Conservation (phyloP, 2,888 invertebrate species). For the Miltochrista miniata region DNA sequence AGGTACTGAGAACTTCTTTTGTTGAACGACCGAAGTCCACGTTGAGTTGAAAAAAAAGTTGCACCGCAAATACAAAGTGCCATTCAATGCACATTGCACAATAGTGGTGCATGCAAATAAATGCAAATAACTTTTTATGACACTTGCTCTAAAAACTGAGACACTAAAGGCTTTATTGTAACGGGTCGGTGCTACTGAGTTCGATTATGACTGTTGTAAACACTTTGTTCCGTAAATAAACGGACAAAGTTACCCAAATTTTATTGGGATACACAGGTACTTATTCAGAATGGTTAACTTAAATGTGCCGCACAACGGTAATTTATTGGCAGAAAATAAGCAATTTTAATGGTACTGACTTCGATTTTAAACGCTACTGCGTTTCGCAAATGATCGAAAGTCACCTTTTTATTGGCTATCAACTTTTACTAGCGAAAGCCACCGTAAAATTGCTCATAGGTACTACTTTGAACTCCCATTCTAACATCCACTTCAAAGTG, state of each 20-base stretch:
- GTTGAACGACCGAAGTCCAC: conserved; percentile 38
- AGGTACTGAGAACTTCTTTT: conserved; percentile 70
- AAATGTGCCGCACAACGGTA: too few relatives aligned
- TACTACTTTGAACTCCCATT: too few relatives aligned
- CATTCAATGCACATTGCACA: conserved; percentile 50
- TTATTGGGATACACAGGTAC: neutral
- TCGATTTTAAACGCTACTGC: too few relatives aligned
- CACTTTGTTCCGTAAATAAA: conserved; percentile 45
- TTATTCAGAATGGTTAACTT: neutral
- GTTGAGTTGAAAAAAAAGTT: conserved; percentile 38
- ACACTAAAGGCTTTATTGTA: conserved; percentile 39
- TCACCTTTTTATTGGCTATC: too few relatives aligned
- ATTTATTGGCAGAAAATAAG: too few relatives aligned
- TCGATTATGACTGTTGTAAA: conserved; percentile 61
- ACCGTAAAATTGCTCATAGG: too few relatives aligned
- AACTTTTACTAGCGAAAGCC: too few relatives aligned
- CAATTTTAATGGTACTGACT: too few relatives aligned
- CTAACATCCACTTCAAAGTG: too few relatives aligned
- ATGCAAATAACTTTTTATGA: conserved; percentile 64
- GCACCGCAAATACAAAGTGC: conserved; percentile 60
- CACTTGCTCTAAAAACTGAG: conserved; percentile 52
- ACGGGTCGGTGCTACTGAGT: conserved; percentile 60
- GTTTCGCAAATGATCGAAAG: too few relatives aligned
- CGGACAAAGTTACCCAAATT: neutral
- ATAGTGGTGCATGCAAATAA: conserved; percentile 75